These are phyloP conservation scores for Spicauda simplicius DNA, from an alignment of 2,888 invertebrate species.

Conservation along the genomic window DNA sequence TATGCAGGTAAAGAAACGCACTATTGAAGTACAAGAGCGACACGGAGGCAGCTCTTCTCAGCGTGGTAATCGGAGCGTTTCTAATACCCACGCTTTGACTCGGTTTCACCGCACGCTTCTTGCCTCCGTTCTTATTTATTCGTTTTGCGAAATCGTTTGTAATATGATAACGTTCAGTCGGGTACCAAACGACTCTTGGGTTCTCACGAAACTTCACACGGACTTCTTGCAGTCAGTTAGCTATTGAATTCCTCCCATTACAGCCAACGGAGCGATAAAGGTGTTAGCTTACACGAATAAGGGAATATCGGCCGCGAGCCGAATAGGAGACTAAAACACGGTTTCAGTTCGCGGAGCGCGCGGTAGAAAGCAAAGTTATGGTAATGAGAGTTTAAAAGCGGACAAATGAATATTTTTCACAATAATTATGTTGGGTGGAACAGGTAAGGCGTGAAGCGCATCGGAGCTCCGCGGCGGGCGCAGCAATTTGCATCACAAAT, in stretches of 20 bases:
- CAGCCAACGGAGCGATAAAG: constrained; percentile 54
- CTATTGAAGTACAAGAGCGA: constrained; percentile 17
- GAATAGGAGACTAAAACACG: constrained; percentile 22
- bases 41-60: constrained; percentile 55
- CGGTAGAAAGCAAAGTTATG: constrained; percentile 58
- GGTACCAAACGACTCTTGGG: constrained; percentile 65
- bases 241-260: constrained; percentile 76
- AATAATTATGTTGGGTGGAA: constrained; percentile 75
- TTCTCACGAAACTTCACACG: constrained; percentile 80
- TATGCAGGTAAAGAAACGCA: constrained; percentile 14
- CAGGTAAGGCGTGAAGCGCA: constrained; percentile 76
- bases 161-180: constrained; percentile 81
- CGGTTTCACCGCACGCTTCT: constrained; percentile 84
- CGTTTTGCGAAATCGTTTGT: constrained; percentile 84
- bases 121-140: constrained; percentile 82
- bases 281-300: constrained; percentile 62
- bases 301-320: constrained; percentile 36
- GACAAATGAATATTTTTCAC: constrained; percentile 81
- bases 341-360: constrained; percentile 27
- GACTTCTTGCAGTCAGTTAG: constrained; percentile 70
- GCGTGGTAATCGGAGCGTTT: constrained; percentile 84
- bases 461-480: constrained; percentile 59
- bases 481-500: constrained; percentile 68
- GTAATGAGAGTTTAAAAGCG: constrained; percentile 63
- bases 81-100: constrained; percentile 84